Conservation (phyloP, 2,113 vertebrate genomes). For the Zootoca vivipara region DNA sequence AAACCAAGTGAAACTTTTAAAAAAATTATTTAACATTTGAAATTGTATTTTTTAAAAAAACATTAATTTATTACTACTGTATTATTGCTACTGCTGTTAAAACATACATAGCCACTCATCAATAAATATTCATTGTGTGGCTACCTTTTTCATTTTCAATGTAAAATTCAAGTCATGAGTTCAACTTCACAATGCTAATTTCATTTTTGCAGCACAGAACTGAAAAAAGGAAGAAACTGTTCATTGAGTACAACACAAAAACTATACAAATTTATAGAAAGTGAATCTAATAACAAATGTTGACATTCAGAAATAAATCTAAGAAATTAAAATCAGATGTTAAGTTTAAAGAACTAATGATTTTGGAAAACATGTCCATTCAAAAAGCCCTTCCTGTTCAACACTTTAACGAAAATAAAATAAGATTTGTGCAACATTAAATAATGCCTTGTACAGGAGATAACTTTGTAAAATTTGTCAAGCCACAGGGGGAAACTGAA, state of each 20-base stretch:
- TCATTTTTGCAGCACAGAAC: not conserved
- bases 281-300: not conserved
- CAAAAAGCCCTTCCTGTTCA: not conserved
- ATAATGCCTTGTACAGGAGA: not conserved
- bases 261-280: not conserved
- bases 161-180: not conserved
- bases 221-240: not conserved
- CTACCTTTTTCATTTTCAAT: constrained; percentile 14
- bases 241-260: not conserved
- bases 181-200: constrained; percentile 1
- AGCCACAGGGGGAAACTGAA: not conserved
- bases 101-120: too few species aligned
- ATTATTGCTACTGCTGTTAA: too few species aligned
- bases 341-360: not conserved
- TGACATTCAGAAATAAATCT: not conserved
- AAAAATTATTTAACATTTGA: too few species aligned
- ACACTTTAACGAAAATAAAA: not conserved
- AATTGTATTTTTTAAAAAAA: too few species aligned
- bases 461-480: not conserved
- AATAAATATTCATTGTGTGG: too few species aligned
- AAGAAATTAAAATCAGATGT: not conserved
- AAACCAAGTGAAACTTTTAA: not conserved
- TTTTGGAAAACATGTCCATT: not conserved
- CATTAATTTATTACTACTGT: too few species aligned
- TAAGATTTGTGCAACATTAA: constrained; percentile 3